Evolutionary conservation across 2,797 vertebrate genomes (phyloP).

Genomic region (Hipposideros larvatus): DNA sequence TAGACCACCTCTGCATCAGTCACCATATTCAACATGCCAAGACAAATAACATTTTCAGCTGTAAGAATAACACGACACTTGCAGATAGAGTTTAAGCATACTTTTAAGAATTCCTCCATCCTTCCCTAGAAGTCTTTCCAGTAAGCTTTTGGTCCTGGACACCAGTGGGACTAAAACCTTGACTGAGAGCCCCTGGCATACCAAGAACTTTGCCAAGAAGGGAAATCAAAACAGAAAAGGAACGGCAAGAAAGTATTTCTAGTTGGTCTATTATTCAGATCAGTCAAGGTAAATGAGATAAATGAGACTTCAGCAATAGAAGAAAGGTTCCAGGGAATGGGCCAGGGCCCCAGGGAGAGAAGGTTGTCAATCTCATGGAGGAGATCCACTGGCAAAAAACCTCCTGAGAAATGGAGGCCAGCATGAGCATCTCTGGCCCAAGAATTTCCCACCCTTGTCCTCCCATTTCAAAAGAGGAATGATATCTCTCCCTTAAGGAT

Average conservation of each 20-base stretch:
- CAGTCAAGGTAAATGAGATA: background rate
- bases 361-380: background rate
- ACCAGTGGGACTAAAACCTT: background rate
- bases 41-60: background rate
- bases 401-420: slow-evolving; percentile 27
- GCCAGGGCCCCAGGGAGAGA: background rate
- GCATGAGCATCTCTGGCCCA: background rate
- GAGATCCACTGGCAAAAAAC: slow-evolving; percentile 18
- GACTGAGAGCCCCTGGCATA: background rate
- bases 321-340: background rate
- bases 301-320: slow-evolving; percentile 31
- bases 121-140: background rate
- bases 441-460: background rate
- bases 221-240: background rate
- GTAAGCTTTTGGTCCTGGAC: slow-evolving; percentile 12
- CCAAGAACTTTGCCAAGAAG: background rate
- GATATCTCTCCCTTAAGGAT: slow-evolving; percentile 39
- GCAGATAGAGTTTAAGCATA: slow-evolving; percentile 5
- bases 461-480: slow-evolving; percentile 34
- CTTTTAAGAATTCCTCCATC: slow-evolving; percentile 29
- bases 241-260: background rate
- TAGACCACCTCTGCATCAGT: background rate
- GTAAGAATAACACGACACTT: background rate
- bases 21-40: background rate
- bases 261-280: background rate